These are phyloP conservation scores for Sceliomorpha sp. DNA, from an alignment of 2,888 invertebrate genomes.

Conservation along the genomic window DNA sequence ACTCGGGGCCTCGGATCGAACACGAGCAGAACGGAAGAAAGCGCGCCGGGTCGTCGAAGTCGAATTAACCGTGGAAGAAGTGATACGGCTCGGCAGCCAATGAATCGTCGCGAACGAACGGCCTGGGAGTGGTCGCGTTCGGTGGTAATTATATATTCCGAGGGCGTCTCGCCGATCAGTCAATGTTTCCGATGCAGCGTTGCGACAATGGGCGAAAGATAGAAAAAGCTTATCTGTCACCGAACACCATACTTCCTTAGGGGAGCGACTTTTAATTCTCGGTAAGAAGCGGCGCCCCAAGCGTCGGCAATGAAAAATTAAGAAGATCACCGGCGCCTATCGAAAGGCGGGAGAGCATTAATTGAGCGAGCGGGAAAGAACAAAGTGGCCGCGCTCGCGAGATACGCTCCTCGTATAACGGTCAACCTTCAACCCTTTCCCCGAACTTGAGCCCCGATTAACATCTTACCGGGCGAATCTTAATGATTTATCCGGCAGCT, in stretches of 20 bases:
- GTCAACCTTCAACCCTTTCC: constrained; percentile 58
- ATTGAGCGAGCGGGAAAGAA: constrained; percentile 50
- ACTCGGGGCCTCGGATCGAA: constrained; percentile 8
- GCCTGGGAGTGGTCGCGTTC: constrained; percentile 18
- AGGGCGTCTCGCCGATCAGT: constrained; percentile 79
- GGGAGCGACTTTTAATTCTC: constrained; percentile 75
- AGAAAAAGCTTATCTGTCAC: constrained; percentile 80
- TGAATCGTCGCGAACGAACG: constrained; percentile 48
- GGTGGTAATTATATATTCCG: constrained; percentile 77
- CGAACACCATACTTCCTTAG: constrained; percentile 71
- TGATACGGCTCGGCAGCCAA: constrained; percentile 33
- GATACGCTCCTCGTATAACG: constrained; percentile 54
- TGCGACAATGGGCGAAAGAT: constrained; percentile 75
- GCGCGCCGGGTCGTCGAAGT: constrained; percentile 24
- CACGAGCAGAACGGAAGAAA: constrained; percentile 21
- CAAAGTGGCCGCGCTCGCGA: constrained; percentile 43
- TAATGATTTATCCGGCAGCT: constrained; percentile 39
- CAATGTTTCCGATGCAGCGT: constrained; percentile 80
- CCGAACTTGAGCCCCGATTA: constrained; percentile 47
- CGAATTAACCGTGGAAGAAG: constrained; percentile 45
- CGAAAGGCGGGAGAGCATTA: constrained; percentile 45
- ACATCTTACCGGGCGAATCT: constrained; percentile 36
- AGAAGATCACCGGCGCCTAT: constrained; percentile 58
- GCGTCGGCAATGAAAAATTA: constrained; percentile 74
- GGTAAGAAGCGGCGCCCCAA: constrained; percentile 63